Base-by-base conservation (phyloP, 2,888 invertebrate species). In the Phortica magna region DNA sequence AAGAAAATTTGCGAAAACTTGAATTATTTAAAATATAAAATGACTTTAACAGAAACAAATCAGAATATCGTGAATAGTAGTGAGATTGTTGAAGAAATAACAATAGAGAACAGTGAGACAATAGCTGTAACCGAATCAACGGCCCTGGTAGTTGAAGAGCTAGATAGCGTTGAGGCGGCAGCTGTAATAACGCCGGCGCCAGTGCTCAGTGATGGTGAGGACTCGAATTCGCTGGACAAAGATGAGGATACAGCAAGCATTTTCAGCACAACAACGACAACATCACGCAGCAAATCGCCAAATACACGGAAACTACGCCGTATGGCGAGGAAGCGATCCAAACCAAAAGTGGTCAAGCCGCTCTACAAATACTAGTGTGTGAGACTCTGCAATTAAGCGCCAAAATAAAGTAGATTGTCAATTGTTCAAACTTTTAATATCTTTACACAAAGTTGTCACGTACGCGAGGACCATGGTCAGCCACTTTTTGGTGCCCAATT, bases 401-500 rank as follows among this genome's bases (percentile, higher is more conserved):
- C 41, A 53, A 64, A 31, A 12, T 2, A 39, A 31, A n/a, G n/a
- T n/a, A n/a, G n/a, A n/a, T n/a, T n/a, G n/a, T n/a, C n/a, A n/a
- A n/a, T 31, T 31, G 31, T 31, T 31, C 5, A 39, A n/a, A 4
- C 14, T 39, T 65, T 65, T 12, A 12, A 39, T 19, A 17, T 41
- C 39, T 59, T 7, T 48, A 14, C 7, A 14, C 48, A 12, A 41
- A 96, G 96, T 81, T 96, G 96, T 88, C 95, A 95, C 91, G 94
- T 96, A 6, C 96, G 96, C 91, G 99, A 99, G 92, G 98, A 98
- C 89, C 98, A 99, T 91, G 97, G 96, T 0, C 96, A 96, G 87
- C 98, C 98, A 0, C 92, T 99, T 57, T 99, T 98, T 93, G 98
- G 98, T 0, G 96, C 96, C 31, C 97, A 98, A 88, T 98, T 99